Evolutionary conservation across 2,888 invertebrate genomes (phyloP).

Genomic region (Tachina lurida): DNA sequence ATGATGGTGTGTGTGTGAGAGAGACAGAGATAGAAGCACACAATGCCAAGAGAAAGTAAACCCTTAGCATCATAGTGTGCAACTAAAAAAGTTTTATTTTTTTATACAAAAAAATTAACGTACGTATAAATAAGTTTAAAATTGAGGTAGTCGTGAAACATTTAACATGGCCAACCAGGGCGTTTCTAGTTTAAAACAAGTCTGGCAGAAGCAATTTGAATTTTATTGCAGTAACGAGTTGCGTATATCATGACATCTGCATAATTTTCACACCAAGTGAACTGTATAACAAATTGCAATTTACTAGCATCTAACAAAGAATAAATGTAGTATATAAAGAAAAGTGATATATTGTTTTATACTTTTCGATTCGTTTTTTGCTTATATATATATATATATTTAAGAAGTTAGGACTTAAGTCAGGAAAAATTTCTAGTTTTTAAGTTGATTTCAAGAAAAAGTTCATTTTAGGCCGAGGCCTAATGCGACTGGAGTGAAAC

Average conservation of each 20-base stretch:
- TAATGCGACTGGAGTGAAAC: no score
- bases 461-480: no score
- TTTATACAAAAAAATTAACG: background rate
- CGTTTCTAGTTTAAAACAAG: background rate
- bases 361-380: no score
- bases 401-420: no score
- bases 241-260: constrained; percentile 36
- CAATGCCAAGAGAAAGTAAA: background rate
- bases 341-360: no score
- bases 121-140: background rate
- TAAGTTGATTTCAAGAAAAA: no score
- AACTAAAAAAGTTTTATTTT: background rate
- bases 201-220: constrained; percentile 26
- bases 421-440: no score
- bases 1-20: background rate
- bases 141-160: constrained; percentile 1
- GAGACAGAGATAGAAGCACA: background rate
- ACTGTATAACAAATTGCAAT: constrained; percentile 4
- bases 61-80: background rate
- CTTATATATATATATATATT: no score
- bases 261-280: constrained; percentile 32
- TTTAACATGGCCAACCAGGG: background rate
- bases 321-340: no score
- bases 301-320: background rate
- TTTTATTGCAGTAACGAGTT: constrained; percentile 23